Percentiles rank a stretch among this genome's conserved stretches.
Conservation (phyloP, 2,888 invertebrate species). For the Cantharis rufa region DNA sequence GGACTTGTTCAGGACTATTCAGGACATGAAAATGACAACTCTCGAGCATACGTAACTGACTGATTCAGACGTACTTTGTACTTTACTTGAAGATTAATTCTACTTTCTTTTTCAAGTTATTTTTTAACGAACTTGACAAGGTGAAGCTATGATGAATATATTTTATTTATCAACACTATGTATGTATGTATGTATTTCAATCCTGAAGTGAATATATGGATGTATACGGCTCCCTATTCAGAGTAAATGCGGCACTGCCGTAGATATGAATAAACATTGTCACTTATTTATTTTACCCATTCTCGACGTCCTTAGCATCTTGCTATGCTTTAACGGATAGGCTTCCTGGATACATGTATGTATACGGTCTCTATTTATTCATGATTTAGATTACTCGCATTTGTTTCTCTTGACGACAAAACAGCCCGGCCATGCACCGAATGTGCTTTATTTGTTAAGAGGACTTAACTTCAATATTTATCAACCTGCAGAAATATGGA, state of each 20-base stretch:
- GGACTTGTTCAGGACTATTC: constrained; percentile 35
- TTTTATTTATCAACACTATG: neutral
- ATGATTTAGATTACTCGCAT: constrained; percentile 33
- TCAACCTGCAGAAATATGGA: neutral
- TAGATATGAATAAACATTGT: constrained; percentile 52
- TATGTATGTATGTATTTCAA: neutral
- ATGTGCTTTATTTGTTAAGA: neutral
- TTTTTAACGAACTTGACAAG: neutral
- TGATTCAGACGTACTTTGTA: constrained; percentile 10
- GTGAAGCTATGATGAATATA: neutral
- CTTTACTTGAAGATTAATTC: constrained; percentile 2
- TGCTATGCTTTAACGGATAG: constrained; percentile 38
- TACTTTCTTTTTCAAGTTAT: neutral
- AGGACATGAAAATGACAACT: constrained; percentile 37
- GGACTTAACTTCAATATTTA: neutral
- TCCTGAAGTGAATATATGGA: neutral
- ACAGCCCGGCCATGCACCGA: neutral
- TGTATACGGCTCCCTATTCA: constrained; percentile 21
- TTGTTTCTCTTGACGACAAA: constrained; percentile 6
- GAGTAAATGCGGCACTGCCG: constrained; percentile 46
- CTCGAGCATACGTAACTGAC: constrained; percentile 17
- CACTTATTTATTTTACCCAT: constrained; percentile 45
- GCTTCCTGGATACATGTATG: constrained; percentile 40
- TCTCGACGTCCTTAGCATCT: constrained; percentile 27
- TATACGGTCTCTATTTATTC: constrained; percentile 40